Conservation (phyloP, 2,113 vertebrate species). For the Platysteira castanea region DNA sequence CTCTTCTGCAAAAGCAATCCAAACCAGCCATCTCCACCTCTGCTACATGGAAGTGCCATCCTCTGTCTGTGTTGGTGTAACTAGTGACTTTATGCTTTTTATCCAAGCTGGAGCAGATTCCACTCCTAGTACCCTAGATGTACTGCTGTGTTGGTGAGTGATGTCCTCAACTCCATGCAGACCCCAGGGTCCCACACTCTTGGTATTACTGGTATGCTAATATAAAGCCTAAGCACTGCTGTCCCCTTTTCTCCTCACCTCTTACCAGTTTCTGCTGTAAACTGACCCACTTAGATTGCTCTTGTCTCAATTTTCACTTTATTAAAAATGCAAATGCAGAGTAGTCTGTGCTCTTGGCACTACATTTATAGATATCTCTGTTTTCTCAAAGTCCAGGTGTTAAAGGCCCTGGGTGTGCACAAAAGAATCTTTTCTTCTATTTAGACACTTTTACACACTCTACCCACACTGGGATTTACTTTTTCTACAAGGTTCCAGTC, state of each 20-base stretch:
- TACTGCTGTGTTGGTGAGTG: not conserved
- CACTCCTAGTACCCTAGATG: not conserved
- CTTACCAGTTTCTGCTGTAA: not conserved
- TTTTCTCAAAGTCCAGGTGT: not conserved
- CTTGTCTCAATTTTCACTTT: not conserved
- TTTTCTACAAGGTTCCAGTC: not conserved
- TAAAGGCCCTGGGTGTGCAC: not conserved
- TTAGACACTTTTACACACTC: not conserved
- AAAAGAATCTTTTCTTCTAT: not conserved
- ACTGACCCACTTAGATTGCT: not conserved
- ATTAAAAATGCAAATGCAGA: not conserved
- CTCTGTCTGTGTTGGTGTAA: not conserved
- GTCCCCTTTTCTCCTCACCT: not conserved
- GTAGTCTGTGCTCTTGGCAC: not conserved
- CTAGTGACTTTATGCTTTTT: not conserved
- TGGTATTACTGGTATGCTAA: not conserved
- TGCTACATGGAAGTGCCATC: not conserved
- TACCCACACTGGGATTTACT: not conserved
- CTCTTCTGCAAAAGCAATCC: not conserved
- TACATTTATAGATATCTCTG: fast-evolving
- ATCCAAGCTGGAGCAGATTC: not conserved
- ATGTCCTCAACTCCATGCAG: not conserved
- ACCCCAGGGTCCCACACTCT: not conserved
- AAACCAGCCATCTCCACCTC: not conserved
- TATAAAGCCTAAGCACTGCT: not conserved